Base-by-base conservation (phyloP, 2,113 vertebrate species). In the Kryptolebias marmoratus region DNA sequence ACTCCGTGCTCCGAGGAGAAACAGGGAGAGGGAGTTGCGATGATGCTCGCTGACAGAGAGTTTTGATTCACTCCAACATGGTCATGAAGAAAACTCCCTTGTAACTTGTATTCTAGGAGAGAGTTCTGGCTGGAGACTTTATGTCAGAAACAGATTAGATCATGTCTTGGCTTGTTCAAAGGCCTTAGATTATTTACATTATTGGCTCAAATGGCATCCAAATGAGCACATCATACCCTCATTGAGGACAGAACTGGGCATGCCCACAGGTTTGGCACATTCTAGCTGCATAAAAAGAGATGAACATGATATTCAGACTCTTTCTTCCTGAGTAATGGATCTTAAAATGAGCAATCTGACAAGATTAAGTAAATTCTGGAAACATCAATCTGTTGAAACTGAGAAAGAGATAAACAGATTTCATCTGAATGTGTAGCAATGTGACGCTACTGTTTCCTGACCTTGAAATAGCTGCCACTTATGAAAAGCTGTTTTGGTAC, bases 381-480 rank as follows among this genome's bases (percentile, higher is more conserved):
- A 70, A 59, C 49, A 49, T 49, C 70, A 65, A 75, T 78, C 61
- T 66, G 72, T 61, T 47, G 31, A 73, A 64, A 68, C 13, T 0
- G 73, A 82, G 62, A 70, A 39, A n/a, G 48, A 67, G 69, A 73
- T 71, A 69, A 62, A 71, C 56, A 75, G 57, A 75, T 68, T 76
- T 48, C 58, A 71, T 57, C 52, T 48, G 58, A 44, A 50, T 75
- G 71, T 59, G 66, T 13, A 32, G 68, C 47, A 50, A 68, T 69
- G 61, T 82, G 81, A 80, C 67, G 65, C 77, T 80, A 79, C 74
- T 83, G 87, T 89, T 87, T 90, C 64, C 79, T 78, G 91, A 92
- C 91, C 90, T 93, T 92, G 88, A 89, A 88, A 83, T 82, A 83
- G 81, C 81, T 84, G 82, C 84, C 88, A 88, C 86, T 90, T 81